Base-by-base conservation (phyloP, 2,113 vertebrate species). In the Pan troglodytes region DNA sequence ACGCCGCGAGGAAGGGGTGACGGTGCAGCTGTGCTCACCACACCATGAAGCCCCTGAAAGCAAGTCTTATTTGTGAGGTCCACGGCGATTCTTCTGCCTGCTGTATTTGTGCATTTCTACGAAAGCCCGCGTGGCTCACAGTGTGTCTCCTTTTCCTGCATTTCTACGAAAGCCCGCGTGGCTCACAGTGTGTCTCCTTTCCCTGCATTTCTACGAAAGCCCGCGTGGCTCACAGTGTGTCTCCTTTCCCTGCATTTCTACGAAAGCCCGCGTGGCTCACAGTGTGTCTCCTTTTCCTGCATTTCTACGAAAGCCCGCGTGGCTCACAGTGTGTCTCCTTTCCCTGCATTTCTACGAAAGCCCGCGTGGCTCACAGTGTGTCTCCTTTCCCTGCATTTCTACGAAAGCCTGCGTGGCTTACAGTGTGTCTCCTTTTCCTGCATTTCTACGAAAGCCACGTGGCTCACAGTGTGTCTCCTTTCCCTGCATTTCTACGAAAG, bases 1-100 rank as follows among this genome's bases (percentile, higher is more conserved):
- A 17, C 3, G 20, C 18, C 0, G 30, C 1, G 10, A 35, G 17
- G 32, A 50, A 12, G 35, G 30, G 76, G 0, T 2, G 17, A 35
- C 2, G 5, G 61, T 12, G 0, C 27, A 6, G 61, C 27, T 5
- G 30, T 30, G 61, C 25, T 10, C 61, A 13, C 61, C 61, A 64
- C 61, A 30, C 27, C 61, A 30, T 30, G 12, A 30, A 14, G 61
- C 30, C 61, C 27, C 61, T 30, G 61, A 64, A 30, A 30, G 11
- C 61, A 32, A 68, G 32, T 17, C 50, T 55, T 8, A 57, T 14
- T 55, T 35, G 20, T 13, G 9, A n/a, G 78, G 52, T 22, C 35
- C 11, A 38, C 18, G 0, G n/a, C 3, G 52, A 1, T 4, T 38
- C 35, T 57, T 23, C 38, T 4, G 18, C 50, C 35, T 57, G 52